Evolutionary conservation across 1,140 invertebrate genomes (phyloP).

Genomic region (Zaprionus camerounensis): DNA sequence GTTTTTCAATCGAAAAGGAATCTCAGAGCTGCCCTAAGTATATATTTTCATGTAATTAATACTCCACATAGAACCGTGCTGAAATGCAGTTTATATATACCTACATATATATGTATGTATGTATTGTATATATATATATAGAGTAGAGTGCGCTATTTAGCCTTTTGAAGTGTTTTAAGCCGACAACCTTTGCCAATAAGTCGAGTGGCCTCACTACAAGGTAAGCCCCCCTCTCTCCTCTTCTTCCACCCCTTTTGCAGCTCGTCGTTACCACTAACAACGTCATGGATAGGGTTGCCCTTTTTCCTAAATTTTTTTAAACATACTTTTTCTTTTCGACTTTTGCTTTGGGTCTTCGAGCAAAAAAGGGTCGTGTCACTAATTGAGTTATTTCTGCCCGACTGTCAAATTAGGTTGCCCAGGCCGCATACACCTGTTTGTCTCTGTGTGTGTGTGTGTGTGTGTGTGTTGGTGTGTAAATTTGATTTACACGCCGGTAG

Average conservation of each 20-base stretch:
- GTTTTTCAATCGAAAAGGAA: not conserved
- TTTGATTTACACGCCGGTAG: conserved; percentile 66
- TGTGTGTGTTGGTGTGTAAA: conserved; percentile 31
- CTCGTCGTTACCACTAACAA: conserved; percentile 67
- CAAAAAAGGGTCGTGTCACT: conserved; percentile 54
- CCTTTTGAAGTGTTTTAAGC: not conserved
- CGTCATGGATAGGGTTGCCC: conserved; percentile 51
- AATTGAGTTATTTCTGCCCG: conserved; percentile 76
- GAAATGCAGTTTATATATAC: conserved; percentile 3
- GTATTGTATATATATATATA: not conserved
- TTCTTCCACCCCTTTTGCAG: not conserved
- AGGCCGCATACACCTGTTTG: not conserved
- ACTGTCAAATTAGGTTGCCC: conserved; percentile 76
- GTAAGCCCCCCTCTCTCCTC: not conserved
- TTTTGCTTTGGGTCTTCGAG: conserved; percentile 17
- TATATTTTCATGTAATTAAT: not conserved
- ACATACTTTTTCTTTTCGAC: not conserved
- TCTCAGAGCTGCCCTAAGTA: not conserved
- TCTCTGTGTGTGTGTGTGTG: not conserved
- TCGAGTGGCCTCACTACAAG: conserved; percentile 39
- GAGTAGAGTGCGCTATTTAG: not conserved
- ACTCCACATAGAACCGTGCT: not conserved
- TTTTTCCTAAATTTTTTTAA: conserved; percentile 19
- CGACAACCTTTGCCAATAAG: conserved; percentile 17
- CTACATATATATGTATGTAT: not conserved